A percentile compares a stretch with the other conserved stretches of the same genome.
These are phyloP conservation scores for Bicyclus anynana DNA, from an alignment of 1,140 invertebrate genomes.

Conservation along the genomic window DNA sequence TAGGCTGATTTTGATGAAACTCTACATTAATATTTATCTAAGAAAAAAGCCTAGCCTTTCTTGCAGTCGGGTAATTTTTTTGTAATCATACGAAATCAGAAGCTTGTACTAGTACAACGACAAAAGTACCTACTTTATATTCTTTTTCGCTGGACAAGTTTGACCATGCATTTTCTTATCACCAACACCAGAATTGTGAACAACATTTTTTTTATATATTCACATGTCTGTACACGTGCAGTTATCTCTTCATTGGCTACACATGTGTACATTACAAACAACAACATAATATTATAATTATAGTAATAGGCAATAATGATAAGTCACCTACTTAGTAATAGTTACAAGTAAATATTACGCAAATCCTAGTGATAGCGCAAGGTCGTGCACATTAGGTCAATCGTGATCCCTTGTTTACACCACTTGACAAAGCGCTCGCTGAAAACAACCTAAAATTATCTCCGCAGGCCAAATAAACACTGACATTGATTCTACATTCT, in stretches of 20 bases:
- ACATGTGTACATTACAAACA: neutral
- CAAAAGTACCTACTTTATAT: too few relatives aligned
- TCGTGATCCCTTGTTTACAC: neutral
- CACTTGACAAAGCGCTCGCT: neutral
- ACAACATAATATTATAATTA: neutral
- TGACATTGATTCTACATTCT: slow-evolving; percentile 59
- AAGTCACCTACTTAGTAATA: neutral
- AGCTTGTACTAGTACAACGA: too few relatives aligned
- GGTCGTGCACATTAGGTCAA: slow-evolving; percentile 1
- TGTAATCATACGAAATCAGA: too few relatives aligned
- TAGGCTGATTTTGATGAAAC: too few relatives aligned
- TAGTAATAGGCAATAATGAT: neutral
- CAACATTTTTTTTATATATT: too few relatives aligned
- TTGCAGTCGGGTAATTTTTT: too few relatives aligned
- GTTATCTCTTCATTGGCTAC: too few relatives aligned
- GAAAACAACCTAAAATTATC: slow-evolving; percentile 30
- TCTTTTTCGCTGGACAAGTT: too few relatives aligned
- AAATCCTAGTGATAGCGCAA: slow-evolving; percentile 1
- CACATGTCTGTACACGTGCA: too few relatives aligned
- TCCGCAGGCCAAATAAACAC: slow-evolving; percentile 38
- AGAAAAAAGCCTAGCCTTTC: too few relatives aligned
- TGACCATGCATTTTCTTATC: neutral
- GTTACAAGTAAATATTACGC: slow-evolving; percentile 1
- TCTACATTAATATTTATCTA: too few relatives aligned
- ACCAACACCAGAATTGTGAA: neutral